Evolutionary conservation across 2,888 invertebrate species (phyloP).

Genomic region (Eupithecia tripunctaria): DNA sequence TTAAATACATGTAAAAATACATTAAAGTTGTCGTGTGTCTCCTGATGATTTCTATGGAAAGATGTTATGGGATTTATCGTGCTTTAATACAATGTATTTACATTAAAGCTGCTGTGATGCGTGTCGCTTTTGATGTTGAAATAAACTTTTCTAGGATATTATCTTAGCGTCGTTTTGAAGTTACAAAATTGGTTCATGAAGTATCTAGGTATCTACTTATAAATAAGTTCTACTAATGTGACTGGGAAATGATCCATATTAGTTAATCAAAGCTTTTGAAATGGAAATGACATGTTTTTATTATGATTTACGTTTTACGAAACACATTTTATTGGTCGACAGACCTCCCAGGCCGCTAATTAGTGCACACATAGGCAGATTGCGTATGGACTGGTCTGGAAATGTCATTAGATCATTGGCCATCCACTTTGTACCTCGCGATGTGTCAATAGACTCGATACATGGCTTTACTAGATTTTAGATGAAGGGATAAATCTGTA

Average conservation of each 20-base stretch:
- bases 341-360: constrained; percentile 3
- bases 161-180: not conserved
- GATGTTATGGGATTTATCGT: too few relatives aligned
- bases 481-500: not conserved
- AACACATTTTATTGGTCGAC: not conserved
- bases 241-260: not conserved
- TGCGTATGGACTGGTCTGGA: not conserved
- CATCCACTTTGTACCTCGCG: not conserved
- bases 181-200: not conserved
- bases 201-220: not conserved
- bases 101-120: too few relatives aligned
- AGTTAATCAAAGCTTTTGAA: not conserved
- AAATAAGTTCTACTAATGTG: not conserved
- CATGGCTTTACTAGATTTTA: not conserved
- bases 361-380: not conserved
- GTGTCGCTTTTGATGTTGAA: too few relatives aligned
- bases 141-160: not conserved
- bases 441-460: not conserved
- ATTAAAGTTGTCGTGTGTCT: too few relatives aligned
- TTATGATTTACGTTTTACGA: not conserved
- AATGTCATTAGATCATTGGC: not conserved
- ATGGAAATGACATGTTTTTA: not conserved
- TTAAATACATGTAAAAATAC: too few relatives aligned
- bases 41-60: too few relatives aligned
- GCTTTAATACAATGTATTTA: too few relatives aligned